These are phyloP conservation scores for Pseudococcus jackbeardsleyi DNA, from an alignment of 2,888 invertebrate species.

Conservation along the genomic window DNA sequence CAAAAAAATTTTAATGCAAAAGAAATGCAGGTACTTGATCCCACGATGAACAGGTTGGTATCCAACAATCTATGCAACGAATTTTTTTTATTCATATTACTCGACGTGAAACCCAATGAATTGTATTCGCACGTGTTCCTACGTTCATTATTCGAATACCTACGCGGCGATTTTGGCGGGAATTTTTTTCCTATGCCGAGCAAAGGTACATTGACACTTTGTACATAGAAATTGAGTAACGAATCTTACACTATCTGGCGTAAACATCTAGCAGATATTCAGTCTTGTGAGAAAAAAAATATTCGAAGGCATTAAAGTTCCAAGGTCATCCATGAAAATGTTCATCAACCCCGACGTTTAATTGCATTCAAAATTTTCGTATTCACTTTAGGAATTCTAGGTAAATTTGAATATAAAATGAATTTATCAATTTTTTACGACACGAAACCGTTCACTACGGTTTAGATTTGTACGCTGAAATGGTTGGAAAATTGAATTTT, in stretches of 20 bases:
- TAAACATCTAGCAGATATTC: conserved; percentile 5
- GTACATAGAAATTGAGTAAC: neutral
- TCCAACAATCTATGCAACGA: neutral
- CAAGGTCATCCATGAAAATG: conserved; percentile 46
- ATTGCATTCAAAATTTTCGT: conserved; percentile 40
- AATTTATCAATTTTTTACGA: conserved; percentile 46
- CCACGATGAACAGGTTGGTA: neutral
- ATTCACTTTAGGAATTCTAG: neutral
- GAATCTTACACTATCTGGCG: conserved; percentile 23
- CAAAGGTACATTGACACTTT: neutral
- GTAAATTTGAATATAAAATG: conserved; percentile 30
- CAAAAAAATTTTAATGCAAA: too few species aligned
- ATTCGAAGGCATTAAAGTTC: conserved; percentile 18
- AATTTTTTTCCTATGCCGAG: neutral
- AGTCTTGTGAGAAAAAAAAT: conserved; percentile 35
- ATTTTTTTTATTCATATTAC: neutral
- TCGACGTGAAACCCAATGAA: neutral
- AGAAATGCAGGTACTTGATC: neutral
- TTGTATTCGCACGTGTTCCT: neutral
- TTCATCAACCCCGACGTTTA: conserved; percentile 28
- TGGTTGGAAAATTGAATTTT: conserved; percentile 28
- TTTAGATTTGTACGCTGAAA: neutral
- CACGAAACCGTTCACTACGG: conserved; percentile 41
- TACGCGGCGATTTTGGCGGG: neutral
- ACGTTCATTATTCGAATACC: neutral